These are phyloP conservation scores for Microtus pennsylvanicus DNA, from an alignment of 2,113 vertebrate genomes.

Conservation along the genomic window DNA sequence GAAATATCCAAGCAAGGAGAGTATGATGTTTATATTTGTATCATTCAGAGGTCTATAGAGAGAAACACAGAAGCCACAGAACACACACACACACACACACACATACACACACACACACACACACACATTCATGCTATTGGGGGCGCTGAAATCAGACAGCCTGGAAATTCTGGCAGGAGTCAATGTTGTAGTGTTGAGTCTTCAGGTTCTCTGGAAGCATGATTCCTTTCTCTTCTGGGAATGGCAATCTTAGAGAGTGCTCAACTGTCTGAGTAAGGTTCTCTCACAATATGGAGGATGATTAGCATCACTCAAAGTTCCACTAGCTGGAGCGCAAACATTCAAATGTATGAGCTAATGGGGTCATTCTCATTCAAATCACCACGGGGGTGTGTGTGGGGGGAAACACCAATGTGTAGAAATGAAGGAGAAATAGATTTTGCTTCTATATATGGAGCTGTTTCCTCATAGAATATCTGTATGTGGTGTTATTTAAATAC, in stretches of 20 bases:
- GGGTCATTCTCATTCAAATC: neutral
- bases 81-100: neutral
- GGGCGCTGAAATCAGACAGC: neutral
- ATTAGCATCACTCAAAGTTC: neutral
- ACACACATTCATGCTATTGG: neutral
- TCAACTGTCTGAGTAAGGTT: neutral
- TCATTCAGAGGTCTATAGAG: neutral
- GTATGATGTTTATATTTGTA: neutral
- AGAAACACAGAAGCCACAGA: neutral
- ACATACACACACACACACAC: neutral
- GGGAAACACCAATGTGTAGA: neutral
- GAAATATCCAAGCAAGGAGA: neutral
- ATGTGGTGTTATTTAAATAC: neutral
- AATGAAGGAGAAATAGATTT: conserved; percentile 13
- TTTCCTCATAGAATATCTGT: neutral
- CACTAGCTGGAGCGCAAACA: neutral
- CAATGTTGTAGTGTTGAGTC: neutral
- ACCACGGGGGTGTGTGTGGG: neutral
- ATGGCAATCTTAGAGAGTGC: neutral
- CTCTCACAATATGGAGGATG: neutral
- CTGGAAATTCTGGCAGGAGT: neutral
- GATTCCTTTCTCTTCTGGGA: neutral
- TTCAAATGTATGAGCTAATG: neutral
- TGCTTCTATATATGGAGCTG: neutral
- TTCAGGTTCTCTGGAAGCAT: neutral